Evolutionary conservation across 2,888 invertebrate genomes (phyloP), one percentile per base, ranked within the genome.

Genomic region (Andrena bicolor): DNA sequence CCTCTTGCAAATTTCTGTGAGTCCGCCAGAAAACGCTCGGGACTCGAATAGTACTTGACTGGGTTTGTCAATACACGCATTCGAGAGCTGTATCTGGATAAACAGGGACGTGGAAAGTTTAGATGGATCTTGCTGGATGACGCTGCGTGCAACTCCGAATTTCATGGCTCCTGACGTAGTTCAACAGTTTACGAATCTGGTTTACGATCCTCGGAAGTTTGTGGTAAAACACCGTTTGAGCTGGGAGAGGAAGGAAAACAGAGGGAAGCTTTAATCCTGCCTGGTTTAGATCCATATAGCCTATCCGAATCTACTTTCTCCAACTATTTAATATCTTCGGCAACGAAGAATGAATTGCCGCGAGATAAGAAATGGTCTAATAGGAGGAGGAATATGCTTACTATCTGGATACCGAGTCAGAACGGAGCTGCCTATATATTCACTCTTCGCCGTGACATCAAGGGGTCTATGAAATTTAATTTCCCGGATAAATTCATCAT

Each of bases 401-500:
- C 82, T 78, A 74, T 76, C 78, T 63, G 49, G 65, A 72, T 68
- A 20, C 71, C 74, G 66, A 68, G 61, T 60, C 61, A 7, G 56
- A 26, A 13, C 23, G 70, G 68, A 5, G 4, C 41, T 16, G 4
- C 13, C 13, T 41, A 60, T 58, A 7, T 63, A 60, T 49, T 60
- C 73, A 60, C 28, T 66, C 63, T 61, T 41, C 35, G 28, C 20
- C 41, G 51, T 35, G 68, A 56, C 65, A 64, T 70, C 82, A 4
- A 41, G 41, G 16, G 41, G 16, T 86, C 87, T 85, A 85, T 78
- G 82, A 84, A 85, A 85, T 80, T 87, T 88, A 87, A 88, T 87
- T 86, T 84, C 71, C 86, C 76, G 84, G 81, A 87, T 87, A 88
- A 89, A 87, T 88, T 80, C 77, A 73, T 86, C 85, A 83, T 86